Conservation (phyloP, 2,797 vertebrate species). For the Fundulus diaphanus region DNA sequence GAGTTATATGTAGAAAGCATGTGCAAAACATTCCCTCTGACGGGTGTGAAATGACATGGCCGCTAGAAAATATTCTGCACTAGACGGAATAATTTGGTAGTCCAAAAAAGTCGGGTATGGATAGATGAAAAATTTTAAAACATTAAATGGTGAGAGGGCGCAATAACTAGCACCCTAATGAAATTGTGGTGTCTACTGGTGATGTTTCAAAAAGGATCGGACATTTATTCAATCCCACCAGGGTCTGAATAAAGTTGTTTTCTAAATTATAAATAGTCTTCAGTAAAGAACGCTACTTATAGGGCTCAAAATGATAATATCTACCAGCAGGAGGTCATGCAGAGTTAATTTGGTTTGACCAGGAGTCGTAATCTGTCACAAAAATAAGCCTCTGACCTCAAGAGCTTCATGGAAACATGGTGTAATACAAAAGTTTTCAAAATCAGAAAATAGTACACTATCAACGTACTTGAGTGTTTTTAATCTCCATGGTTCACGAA, state of each 20-base stretch:
- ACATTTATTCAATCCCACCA: too few species aligned
- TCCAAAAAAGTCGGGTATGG: neutral
- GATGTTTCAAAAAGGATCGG: neutral
- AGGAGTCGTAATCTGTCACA: neutral
- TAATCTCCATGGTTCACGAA: neutral
- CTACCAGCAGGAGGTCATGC: neutral
- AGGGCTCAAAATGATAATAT: neutral
- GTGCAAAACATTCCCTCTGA: neutral
- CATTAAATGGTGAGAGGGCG: neutral
- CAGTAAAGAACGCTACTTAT: neutral
- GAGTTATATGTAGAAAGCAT: neutral
- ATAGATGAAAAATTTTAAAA: neutral
- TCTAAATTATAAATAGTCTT: too few species aligned
- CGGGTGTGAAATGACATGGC: neutral
- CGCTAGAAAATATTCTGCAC: neutral
- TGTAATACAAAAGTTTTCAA: neutral
- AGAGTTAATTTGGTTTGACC: neutral
- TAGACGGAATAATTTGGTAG: neutral
- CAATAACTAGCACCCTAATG: neutral
- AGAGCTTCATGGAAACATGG: neutral
- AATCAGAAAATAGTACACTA: neutral
- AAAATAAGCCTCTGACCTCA: too few species aligned
- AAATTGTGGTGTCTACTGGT: neutral
- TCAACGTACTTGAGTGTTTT: neutral
- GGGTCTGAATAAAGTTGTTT: too few species aligned